Evolutionary conservation across 1,140 invertebrate genomes (phyloP), one percentile per base, ranked within the genome.

Genomic region (Drosophila serrata): DNA sequence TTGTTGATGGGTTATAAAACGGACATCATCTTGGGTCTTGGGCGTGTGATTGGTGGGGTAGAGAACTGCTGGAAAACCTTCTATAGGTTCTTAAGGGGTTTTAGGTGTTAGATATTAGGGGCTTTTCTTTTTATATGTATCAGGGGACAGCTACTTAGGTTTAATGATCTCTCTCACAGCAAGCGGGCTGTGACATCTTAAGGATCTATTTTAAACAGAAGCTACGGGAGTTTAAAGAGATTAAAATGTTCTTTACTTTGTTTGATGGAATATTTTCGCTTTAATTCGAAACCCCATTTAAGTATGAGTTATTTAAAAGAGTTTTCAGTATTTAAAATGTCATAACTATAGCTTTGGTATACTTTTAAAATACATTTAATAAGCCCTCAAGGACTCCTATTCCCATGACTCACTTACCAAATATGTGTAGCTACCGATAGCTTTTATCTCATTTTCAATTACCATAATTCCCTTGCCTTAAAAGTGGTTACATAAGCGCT

Each of bases 1-100:
- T 4, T 49, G 27, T 15, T 65, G 46, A 19, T 68, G 33, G 29
- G n/a, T 57, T 31, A 72, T 72, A 72, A 72, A 70, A 72, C 65
- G 65, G 59, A 22, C 35, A 17, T 63, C 59, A 49, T 49, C n/a
- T 63, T 69, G 33, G 65, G 12, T 37, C 33, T 48, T 33, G 22
- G 35, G 68, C 51, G 27, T 69, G 67, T 45, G 65, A 67, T 70
- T 69, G 64, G 24, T 31, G 22, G 67, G 40, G 27, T 57, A 40
- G 42, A 40, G 42, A n/a, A n/a, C 65, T 48, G 12, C 22, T 70
- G 42, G 31, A 69, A 33, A 22, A 48, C 39, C 48, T 48, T 42
- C 8, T 48, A n/a, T 12, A 6, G 35, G 27, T 19, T 56, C 53
- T 8, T 42, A 24, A 60, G 37, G 61, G 60, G 53, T 42, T 27